A percentile compares a stretch with the other conserved stretches of the same genome.
These are phyloP conservation scores for Apis florea DNA, from an alignment of 1,140 invertebrate genomes.

Conservation along the genomic window DNA sequence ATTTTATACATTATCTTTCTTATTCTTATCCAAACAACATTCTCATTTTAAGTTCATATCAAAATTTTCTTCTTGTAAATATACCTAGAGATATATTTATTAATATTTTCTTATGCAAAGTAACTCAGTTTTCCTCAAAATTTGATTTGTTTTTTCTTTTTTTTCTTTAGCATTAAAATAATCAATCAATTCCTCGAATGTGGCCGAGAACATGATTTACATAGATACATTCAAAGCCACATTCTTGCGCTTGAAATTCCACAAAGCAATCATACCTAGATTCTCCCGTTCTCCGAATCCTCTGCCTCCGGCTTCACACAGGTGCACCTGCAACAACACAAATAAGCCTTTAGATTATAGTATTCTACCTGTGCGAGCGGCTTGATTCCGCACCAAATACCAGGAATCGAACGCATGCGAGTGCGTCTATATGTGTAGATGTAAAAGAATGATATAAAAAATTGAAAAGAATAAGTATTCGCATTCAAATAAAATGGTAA, in stretches of 20 bases:
- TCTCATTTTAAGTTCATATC: too few species aligned
- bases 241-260: neutral
- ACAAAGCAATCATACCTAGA: slow-evolving; percentile 65
- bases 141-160: too few species aligned
- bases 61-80: too few species aligned
- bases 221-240: neutral
- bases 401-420: slow-evolving; percentile 13
- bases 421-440: too few species aligned
- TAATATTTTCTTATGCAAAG: too few species aligned
- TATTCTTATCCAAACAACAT: too few species aligned
- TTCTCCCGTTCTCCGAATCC: slow-evolving; percentile 69
- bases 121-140: too few species aligned
- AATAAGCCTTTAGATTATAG: slow-evolving; percentile 39
- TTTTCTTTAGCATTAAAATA: neutral
- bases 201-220: neutral
- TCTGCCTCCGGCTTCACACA: slow-evolving; percentile 62
- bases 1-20: too few species aligned
- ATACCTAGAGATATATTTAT: too few species aligned
- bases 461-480: neutral
- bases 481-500: slow-evolving; percentile 14
- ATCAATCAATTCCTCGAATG: slow-evolving; percentile 2
- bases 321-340: slow-evolving; percentile 63
- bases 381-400: slow-evolving; percentile 6
- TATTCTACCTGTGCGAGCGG: slow-evolving; percentile 7
- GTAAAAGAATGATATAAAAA: neutral